Percentiles rank a stretch among this genome's conserved stretches.
These are phyloP conservation scores for Aurelia aurita DNA, from an alignment of 30 jellyfish, hydroid and myxozoan genomes.

Conservation along the genomic window DNA sequence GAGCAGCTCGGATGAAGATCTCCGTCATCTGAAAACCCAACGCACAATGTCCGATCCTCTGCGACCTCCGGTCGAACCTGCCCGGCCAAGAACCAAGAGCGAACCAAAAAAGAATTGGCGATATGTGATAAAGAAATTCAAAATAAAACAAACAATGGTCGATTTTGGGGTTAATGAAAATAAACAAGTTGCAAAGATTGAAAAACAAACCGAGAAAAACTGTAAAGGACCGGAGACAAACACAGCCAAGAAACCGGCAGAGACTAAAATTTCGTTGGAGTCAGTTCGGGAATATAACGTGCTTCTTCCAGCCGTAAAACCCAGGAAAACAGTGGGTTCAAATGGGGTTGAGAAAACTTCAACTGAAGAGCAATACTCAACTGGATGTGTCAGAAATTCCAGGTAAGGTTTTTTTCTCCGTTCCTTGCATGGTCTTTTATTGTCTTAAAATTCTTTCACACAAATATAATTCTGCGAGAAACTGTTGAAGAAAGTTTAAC, in stretches of 20 bases:
- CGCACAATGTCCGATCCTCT: constrained; percentile 6
- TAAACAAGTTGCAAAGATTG: not conserved
- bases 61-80: not conserved
- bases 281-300: constrained; percentile 33
- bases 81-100: not conserved
- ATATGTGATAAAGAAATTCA: constrained; percentile 51
- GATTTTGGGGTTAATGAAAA: constrained; percentile 12
- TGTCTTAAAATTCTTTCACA: no score
- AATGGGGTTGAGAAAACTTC: not conserved
- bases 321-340: not conserved
- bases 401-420: not conserved
- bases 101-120: constrained; percentile 40
- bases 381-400: not conserved
- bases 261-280: constrained; percentile 12
- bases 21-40: not conserved
- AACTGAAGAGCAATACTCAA: not conserved
- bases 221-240: not conserved
- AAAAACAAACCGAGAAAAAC: not conserved
- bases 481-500: no score
- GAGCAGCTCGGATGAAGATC: constrained; percentile 31
- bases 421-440: no score
- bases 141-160: constrained; percentile 38
- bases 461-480: no score
- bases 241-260: not conserved
- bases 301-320: constrained; percentile 15